These are phyloP conservation scores for Pseudococcus viburni DNA, from an alignment of 2,888 invertebrate species.

Conservation along the genomic window DNA sequence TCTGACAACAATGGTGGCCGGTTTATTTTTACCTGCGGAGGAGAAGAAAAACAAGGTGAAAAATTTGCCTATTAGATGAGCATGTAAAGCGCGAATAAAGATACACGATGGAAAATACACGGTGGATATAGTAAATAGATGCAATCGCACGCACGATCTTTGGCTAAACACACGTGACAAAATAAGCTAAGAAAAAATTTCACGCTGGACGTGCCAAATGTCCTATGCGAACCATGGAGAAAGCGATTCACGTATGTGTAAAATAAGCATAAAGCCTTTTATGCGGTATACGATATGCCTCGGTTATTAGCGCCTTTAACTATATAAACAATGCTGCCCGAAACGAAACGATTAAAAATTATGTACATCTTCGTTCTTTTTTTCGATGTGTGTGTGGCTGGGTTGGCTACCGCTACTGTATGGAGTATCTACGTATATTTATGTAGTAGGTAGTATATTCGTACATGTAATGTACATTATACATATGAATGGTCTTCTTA, in stretches of 20 bases:
- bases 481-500: slow-evolving; percentile 17
- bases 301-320: slow-evolving; percentile 41
- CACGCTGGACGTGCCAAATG: slow-evolving; percentile 48
- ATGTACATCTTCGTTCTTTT: slow-evolving; percentile 4
- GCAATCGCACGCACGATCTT: slow-evolving; percentile 29
- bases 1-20: slow-evolving; percentile 88
- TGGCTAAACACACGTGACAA: slow-evolving; percentile 45
- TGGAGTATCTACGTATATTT: neutral
- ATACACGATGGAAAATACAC: neutral
- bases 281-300: slow-evolving; percentile 25
- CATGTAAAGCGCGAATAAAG: neutral
- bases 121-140: neutral
- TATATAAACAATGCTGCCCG: slow-evolving; percentile 45
- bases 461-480: neutral
- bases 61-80: slow-evolving; percentile 3
- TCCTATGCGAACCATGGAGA: slow-evolving; percentile 21
- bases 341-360: slow-evolving; percentile 55
- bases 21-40: slow-evolving; percentile 79
- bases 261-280: slow-evolving; percentile 54
- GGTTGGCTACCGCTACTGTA: neutral
- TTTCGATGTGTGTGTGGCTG: neutral
- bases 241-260: slow-evolving; percentile 53
- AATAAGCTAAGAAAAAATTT: slow-evolving; percentile 28
- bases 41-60: slow-evolving; percentile 53
- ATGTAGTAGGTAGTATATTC: neutral